phyloP scores from a whole-genome alignment of 2,797 vertebrate species.

The Gymnodraco acuticeps region DNA sequence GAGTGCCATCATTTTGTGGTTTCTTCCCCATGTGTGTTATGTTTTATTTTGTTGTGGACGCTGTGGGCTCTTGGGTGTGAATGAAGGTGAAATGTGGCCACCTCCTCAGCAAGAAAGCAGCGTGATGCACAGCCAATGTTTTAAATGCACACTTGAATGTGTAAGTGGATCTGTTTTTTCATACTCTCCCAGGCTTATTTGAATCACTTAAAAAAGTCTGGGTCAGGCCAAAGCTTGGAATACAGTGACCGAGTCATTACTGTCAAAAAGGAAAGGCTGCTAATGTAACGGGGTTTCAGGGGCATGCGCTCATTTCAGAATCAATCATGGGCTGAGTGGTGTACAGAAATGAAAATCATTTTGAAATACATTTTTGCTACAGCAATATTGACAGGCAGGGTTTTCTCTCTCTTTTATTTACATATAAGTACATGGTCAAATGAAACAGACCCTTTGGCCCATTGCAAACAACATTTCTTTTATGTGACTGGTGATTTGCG shows the following conservation, averaged over 20 bases:
- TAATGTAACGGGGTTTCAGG: constrained; percentile 62
- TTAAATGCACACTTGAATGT: constrained; percentile 65
- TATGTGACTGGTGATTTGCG: constrained; percentile 68
- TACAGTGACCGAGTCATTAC: constrained; percentile 73
- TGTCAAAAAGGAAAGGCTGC: constrained; percentile 70
- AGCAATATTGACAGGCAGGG: constrained; percentile 59
- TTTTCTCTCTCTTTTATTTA: constrained; percentile 42
- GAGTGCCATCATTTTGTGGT: constrained; percentile 32
- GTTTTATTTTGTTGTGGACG: constrained; percentile 49
- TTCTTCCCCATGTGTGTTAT: constrained; percentile 35
- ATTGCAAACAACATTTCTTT: constrained; percentile 68
- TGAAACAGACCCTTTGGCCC: constrained; percentile 65
- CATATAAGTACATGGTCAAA: constrained; percentile 58
- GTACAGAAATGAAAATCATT: constrained; percentile 75
- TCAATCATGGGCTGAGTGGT: constrained; percentile 69
- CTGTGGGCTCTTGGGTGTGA: constrained; percentile 55
- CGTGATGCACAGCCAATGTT: constrained; percentile 56
- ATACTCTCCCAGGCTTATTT: constrained; percentile 61
- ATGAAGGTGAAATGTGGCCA: constrained; percentile 50
- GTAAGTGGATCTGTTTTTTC: constrained; percentile 61
- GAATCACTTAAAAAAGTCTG: constrained; percentile 68
- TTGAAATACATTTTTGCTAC: constrained; percentile 72
- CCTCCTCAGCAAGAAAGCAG: constrained; percentile 56
- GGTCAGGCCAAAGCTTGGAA: constrained; percentile 67
- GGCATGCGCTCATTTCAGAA: constrained; percentile 72